A percentile compares a stretch with the other conserved stretches of the same genome.
Evolutionary conservation across 2,888 invertebrate genomes (phyloP).

Genomic region (Apotomis betuletana): DNA sequence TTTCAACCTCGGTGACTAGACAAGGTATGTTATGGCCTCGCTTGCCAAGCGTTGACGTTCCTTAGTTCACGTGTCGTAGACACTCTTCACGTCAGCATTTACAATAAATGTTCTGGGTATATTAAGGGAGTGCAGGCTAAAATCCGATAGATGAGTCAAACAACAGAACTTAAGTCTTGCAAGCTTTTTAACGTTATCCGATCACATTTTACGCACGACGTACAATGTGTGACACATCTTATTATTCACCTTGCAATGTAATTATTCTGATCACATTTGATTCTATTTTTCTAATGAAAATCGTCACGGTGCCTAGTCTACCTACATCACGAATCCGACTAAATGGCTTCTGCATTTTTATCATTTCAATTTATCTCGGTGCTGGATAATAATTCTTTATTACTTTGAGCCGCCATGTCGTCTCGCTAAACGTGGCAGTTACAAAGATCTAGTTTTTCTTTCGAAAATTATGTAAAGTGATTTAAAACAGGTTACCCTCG

Average conservation of each 20-base stretch:
- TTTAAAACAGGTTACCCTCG: conserved; percentile 39
- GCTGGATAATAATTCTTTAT: conserved; percentile 16
- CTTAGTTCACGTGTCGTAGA: too few species aligned
- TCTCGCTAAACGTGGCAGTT: conserved; percentile 22
- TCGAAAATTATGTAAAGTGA: conserved; percentile 37
- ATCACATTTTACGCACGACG: too few species aligned
- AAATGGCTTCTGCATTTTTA: conserved; percentile 14
- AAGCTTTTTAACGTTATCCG: too few species aligned
- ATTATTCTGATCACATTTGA: not conserved
- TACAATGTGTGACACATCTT: not conserved
- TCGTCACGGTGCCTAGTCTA: conserved; percentile 10
- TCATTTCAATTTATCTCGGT: conserved; percentile 27
- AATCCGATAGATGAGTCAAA: too few species aligned
- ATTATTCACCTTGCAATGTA: not conserved
- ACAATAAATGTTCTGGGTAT: too few species aligned
- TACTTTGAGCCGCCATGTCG: conserved; percentile 1
- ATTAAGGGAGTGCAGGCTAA: too few species aligned
- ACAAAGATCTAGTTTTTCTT: conserved; percentile 32
- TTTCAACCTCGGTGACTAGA: too few species aligned
- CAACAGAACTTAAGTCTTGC: too few species aligned
- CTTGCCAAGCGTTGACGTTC: too few species aligned
- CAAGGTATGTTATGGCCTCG: too few species aligned
- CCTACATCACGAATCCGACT: conserved; percentile 13
- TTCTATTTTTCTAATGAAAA: conserved; percentile 1
- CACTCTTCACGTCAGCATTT: too few species aligned